Conservation (phyloP, 2,797 vertebrate genomes). For the Enteromius fasciolatus region DNA sequence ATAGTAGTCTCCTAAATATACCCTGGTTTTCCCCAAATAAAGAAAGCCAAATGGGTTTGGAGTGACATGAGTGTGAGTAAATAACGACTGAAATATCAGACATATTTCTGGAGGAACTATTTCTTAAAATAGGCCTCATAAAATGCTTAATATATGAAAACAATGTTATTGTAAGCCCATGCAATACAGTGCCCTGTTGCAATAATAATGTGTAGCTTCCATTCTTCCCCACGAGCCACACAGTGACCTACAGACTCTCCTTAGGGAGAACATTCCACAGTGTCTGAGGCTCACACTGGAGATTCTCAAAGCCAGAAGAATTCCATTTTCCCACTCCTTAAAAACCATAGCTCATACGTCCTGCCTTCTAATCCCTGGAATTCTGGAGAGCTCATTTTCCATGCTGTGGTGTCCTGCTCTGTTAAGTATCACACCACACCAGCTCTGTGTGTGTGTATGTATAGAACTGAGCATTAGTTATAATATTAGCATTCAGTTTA, state of each 20-base stretch:
- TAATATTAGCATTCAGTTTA: background rate
- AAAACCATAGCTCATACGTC: constrained; percentile 56
- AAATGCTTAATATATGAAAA: background rate
- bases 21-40: background rate
- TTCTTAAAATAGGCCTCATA: background rate
- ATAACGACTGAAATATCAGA: background rate
- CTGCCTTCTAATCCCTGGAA: constrained; percentile 61
- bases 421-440: constrained; percentile 46
- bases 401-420: constrained; percentile 52
- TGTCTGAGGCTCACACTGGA: constrained; percentile 43
- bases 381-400: constrained; percentile 67
- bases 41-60: background rate
- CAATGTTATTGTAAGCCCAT: constrained; percentile 6
- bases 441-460: constrained; percentile 7
- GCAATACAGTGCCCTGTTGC: background rate
- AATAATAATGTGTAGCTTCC: constrained; percentile 8
- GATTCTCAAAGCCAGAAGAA: constrained; percentile 61
- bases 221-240: constrained; percentile 40
- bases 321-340: constrained; percentile 59
- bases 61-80: background rate
- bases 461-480: background rate
- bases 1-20: background rate
- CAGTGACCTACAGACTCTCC: constrained; percentile 32
- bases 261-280: constrained; percentile 39
- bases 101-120: background rate